Percentiles rank a stretch among this genome's conserved stretches.
phyloP scores from a whole-genome alignment of 2,888 invertebrate genomes.

The Trissonchulus sp. region DNA sequence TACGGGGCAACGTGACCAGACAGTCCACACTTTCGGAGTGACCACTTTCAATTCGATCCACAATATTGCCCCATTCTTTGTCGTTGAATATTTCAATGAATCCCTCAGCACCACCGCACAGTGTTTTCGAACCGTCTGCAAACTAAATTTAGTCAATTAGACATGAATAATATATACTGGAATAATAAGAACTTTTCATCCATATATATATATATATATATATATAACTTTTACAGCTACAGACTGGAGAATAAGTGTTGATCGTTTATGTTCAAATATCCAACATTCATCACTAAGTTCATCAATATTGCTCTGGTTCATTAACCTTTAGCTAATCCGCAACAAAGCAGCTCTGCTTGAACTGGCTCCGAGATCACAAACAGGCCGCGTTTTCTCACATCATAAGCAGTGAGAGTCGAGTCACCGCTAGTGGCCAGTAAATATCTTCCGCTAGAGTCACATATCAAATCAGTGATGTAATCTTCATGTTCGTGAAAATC shows the following conservation, averaged over 20 bases:
- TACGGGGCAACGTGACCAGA: neutral
- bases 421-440: constrained; percentile 11
- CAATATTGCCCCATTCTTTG: constrained; percentile 16
- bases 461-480: constrained; percentile 9
- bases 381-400: neutral
- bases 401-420: neutral
- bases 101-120: constrained; percentile 17
- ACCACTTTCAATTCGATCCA: neutral
- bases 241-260: too few relatives aligned
- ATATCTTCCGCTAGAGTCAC: neutral
- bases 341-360: neutral
- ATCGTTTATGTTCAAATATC: too few relatives aligned
- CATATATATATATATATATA: too few relatives aligned
- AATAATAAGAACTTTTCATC: too few relatives aligned
- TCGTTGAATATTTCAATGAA: neutral
- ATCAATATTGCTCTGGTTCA: too few relatives aligned
- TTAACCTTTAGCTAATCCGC: neutral
- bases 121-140: neutral
- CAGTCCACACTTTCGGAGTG: neutral
- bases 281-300: too few relatives aligned
- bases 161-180: too few relatives aligned
- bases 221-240: too few relatives aligned
- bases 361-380: neutral
- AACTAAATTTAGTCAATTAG: too few relatives aligned
- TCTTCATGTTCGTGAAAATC: neutral